Evolutionary conservation across 1,140 invertebrate genomes (phyloP).

Genomic region (Diorhabda carinulata): DNA sequence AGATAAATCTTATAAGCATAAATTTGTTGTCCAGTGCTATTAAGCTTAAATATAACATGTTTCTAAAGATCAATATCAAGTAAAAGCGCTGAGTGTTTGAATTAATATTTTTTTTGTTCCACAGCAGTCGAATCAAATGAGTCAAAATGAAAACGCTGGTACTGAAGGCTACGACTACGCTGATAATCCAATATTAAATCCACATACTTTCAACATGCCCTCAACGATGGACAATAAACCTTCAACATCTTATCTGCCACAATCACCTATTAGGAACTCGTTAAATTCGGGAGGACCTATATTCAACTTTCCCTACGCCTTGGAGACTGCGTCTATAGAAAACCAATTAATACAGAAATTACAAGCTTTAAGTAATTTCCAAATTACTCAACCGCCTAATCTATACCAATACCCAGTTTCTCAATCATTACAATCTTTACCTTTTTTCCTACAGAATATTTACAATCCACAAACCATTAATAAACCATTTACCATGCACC

Average conservation of each 20-base stretch:
- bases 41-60: too few species aligned
- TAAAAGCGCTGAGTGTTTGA: not conserved
- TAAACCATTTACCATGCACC: conserved; percentile 43
- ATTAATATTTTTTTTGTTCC: conserved; percentile 14
- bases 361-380: conserved; percentile 37
- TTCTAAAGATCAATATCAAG: too few species aligned
- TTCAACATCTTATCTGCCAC: conserved; percentile 36
- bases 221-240: conserved; percentile 42
- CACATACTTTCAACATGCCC: conserved; percentile 33
- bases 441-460: conserved; percentile 25
- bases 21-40: too few species aligned
- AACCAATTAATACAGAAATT: conserved; percentile 39
- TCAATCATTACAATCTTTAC: conserved; percentile 26
- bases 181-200: conserved; percentile 10
- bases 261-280: conserved; percentile 38
- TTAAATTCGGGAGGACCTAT: conserved; percentile 34
- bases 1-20: too few species aligned
- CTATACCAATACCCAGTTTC: conserved; percentile 30
- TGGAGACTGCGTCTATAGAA: conserved; percentile 34
- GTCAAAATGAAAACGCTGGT: not conserved
- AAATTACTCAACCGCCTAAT: conserved; percentile 23
- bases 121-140: conserved; percentile 9
- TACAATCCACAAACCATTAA: conserved; percentile 33
- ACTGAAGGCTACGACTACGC: conserved; percentile 5
- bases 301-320: conserved; percentile 39